Evolutionary conservation across 2,113 vertebrate genomes (phyloP).

Genomic region (Eupsittula cactorum): DNA sequence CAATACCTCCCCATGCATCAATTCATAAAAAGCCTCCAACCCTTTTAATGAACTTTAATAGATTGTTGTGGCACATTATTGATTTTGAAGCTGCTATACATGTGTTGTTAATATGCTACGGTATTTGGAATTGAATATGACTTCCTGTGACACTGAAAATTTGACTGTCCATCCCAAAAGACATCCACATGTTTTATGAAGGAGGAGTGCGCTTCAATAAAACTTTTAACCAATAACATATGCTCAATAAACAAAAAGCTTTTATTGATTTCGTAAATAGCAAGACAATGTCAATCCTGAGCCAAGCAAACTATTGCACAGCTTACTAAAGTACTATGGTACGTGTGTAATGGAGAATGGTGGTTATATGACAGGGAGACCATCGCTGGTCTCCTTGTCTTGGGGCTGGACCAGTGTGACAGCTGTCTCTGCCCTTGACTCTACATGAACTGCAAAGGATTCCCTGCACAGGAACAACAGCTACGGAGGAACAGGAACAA

Average conservation of each 20-base stretch:
- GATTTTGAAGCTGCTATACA: not conserved
- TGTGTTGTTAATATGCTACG: conserved; percentile 31
- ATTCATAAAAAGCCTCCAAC: not conserved
- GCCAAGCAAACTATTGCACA: conserved; percentile 2
- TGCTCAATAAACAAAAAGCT: conserved; percentile 46
- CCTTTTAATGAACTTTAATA: not conserved
- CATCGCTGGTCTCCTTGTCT: not conserved
- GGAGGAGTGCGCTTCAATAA: conserved; percentile 24
- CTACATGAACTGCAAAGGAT: fast-evolving
- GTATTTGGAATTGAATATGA: conserved; percentile 9
- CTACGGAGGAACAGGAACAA: not conserved
- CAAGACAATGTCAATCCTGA: conserved; percentile 17
- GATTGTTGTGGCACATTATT: not conserved
- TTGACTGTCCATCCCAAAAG: not conserved
- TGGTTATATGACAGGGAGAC: not conserved
- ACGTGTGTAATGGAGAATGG: not conserved
- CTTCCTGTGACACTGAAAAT: conserved; percentile 31
- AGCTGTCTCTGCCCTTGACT: not conserved
- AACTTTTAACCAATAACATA: conserved; percentile 46
- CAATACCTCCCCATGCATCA: not conserved
- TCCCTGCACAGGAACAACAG: not conserved
- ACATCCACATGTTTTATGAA: conserved; percentile 19
- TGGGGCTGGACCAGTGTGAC: not conserved
- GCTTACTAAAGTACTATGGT: not conserved
- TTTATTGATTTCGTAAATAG: conserved; percentile 46